Percentiles rank a stretch among this genome's conserved stretches.
Conservation (phyloP, 2,888 invertebrate genomes). For the Pollenia angustigena region DNA sequence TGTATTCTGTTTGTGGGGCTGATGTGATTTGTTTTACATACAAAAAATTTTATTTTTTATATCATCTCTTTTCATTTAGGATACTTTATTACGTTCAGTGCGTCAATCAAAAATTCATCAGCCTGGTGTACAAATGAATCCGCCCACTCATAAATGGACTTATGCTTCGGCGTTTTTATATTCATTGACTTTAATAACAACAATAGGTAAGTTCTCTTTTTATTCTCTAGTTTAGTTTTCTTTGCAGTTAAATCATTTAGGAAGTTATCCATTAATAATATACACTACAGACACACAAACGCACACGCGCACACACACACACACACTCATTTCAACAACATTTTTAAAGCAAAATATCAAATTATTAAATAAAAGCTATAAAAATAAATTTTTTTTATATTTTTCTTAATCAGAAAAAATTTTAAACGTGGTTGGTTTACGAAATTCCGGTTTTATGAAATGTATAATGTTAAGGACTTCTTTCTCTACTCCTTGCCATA, state of each 20-base stretch:
- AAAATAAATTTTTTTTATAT: not conserved
- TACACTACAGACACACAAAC: not conserved
- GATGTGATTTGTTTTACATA: constrained; percentile 20
- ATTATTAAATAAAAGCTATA: constrained; percentile 56
- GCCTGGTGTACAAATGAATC: constrained; percentile 83
- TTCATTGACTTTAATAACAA: constrained; percentile 96
- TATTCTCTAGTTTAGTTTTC: not conserved
- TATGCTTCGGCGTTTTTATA: constrained; percentile 96
- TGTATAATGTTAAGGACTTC: not conserved
- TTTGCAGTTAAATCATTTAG: not conserved
- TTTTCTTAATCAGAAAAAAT: constrained; percentile 29
- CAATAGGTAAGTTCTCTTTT: constrained; percentile 90
- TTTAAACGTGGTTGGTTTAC: constrained; percentile 33
- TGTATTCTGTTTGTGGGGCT: constrained; percentile 40
- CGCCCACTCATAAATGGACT: constrained; percentile 91
- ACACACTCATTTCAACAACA: too few species aligned
- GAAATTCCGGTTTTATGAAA: not conserved
- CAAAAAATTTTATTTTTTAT: constrained; percentile 5
- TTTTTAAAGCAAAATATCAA: constrained; percentile 30
- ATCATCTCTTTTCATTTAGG: constrained; percentile 78
- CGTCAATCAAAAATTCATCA: constrained; percentile 83
- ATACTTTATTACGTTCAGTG: constrained; percentile 84
- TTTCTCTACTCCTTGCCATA: not conserved
- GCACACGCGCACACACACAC: not conserved
- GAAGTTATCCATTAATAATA: constrained; percentile 24